A percentile compares a stretch with the other conserved stretches of the same genome.
These are phyloP conservation scores for Mastomys natalensis DNA, from an alignment of 2,113 vertebrate species.

Conservation along the genomic window DNA sequence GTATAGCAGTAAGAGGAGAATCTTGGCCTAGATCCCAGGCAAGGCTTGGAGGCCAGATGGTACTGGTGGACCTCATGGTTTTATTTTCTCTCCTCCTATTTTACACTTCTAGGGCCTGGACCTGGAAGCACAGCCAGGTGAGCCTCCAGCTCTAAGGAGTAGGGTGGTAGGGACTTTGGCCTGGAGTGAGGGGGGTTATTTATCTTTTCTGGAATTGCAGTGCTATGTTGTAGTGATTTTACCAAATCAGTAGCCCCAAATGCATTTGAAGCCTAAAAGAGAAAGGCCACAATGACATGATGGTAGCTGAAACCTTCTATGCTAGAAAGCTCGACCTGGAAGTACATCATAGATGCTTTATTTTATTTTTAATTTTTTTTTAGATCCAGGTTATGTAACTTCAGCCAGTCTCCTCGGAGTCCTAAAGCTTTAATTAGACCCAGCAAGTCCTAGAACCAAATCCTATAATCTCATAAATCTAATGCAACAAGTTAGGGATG, in stretches of 20 bases:
- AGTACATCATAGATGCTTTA: background rate
- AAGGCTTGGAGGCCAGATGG: background rate
- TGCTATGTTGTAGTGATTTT: background rate
- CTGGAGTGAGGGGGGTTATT: background rate
- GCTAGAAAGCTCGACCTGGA: background rate
- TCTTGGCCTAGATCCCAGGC: background rate
- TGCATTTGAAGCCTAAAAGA: background rate
- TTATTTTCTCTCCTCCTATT: background rate
- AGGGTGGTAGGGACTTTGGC: background rate
- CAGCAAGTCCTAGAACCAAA: slow-evolving; percentile 26
- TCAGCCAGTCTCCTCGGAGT: slow-evolving; percentile 28
- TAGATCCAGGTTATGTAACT: background rate
- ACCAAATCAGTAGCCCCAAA: background rate
- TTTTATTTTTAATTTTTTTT: background rate
- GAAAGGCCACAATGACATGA: background rate
- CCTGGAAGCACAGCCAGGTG: background rate
- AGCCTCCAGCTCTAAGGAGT: background rate
- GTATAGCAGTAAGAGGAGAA: background rate
- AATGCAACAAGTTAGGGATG: slow-evolving; percentile 18
- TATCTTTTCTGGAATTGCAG: background rate
- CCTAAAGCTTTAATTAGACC: slow-evolving; percentile 66
- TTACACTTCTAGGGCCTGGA: background rate
- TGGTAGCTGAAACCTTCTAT: background rate
- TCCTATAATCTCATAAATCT: slow-evolving; percentile 22
- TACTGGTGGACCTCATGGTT: background rate